Evolutionary conservation across 2,888 invertebrate genomes (phyloP), one percentile per base, ranked within the genome.

Genomic region (Parasteatoda lunata): DNA sequence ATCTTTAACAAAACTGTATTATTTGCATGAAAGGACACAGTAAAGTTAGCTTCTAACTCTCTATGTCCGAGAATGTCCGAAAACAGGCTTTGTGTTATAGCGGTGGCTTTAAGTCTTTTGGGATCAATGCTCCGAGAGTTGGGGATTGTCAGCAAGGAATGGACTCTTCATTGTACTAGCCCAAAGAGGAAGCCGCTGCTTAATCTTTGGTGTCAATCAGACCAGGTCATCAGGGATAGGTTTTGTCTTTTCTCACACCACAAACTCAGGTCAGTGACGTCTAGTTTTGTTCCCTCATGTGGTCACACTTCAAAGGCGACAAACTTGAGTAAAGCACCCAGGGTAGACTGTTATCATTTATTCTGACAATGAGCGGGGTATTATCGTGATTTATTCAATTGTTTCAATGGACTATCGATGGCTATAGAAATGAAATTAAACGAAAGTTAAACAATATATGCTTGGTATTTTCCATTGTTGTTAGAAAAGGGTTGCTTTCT

Each of bases 181-280:
- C 45, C 77, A 65, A 70, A 75, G 76, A 77, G 77, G 83, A 77
- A 77, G 72, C 65, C 51, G 65, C 64, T 80, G 77, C 83, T 83
- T 83, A 83, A 83, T 83, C 83, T 83, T 77, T 71, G 70, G 71
- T 77, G 83, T 83, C 83, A 77, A 83, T 83, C 83, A 54, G 77
- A 71, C 65, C 77, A 65, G 83, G 83, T 83, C 77, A 83, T 71
- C 77, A 51, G 77, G 83, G 83, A 83, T 70, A 54, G 69, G 83
- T 66, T 71, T 77, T 77, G 65, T 64, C 77, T 70, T 83, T 83
- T 83, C 83, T 83, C 83, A 83, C 71, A 77, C 82, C 77, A 77
- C 81, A 82, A 66, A 65, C 77, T 52, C 71, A 77, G 83, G 83
- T 83, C 83, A 83, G 71, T 83, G 83, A 83, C 83, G 83, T 77